A percentile compares a stretch with the other conserved stretches of the same genome.
phyloP scores from a whole-genome alignment of 2,888 invertebrate species.

The Drosophila ezoana region DNA sequence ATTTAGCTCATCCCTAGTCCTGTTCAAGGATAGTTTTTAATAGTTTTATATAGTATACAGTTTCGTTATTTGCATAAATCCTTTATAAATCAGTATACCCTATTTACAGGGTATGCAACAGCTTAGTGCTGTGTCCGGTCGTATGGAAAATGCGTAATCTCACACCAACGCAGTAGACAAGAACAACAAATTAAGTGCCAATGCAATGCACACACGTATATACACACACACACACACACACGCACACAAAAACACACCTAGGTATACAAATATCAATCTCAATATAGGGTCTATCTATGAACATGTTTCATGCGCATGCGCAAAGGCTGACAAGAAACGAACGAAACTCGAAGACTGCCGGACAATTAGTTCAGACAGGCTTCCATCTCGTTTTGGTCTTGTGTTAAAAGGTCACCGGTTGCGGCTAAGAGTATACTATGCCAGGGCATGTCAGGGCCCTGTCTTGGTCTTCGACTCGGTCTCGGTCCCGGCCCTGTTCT shows the following conservation, averaged over 20 bases:
- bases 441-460: conserved; percentile 26
- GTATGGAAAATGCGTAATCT: conserved; percentile 74
- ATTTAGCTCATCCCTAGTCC: no score
- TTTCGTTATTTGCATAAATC: neutral
- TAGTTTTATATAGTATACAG: neutral
- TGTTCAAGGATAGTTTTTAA: no score
- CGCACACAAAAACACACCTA: conserved; percentile 28
- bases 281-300: conserved; percentile 59
- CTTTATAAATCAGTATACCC: neutral
- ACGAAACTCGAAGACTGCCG: conserved; percentile 49
- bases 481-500: conserved; percentile 36
- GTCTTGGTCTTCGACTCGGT: conserved; percentile 5
- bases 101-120: conserved; percentile 31
- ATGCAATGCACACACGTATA: conserved; percentile 48
- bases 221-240: conserved; percentile 14
- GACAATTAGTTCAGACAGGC: conserved; percentile 78
- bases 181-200: conserved; percentile 76
- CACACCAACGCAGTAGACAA: conserved; percentile 66
- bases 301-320: conserved; percentile 74
- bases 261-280: conserved; percentile 59
- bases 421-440: conserved; percentile 49
- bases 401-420: conserved; percentile 75
- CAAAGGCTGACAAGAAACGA: conserved; percentile 52
- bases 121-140: conserved; percentile 29
- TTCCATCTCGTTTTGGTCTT: conserved; percentile 61